Base-by-base conservation (phyloP, 2,113 vertebrate genomes). In the Sinocyclocheilus grahami region DNA sequence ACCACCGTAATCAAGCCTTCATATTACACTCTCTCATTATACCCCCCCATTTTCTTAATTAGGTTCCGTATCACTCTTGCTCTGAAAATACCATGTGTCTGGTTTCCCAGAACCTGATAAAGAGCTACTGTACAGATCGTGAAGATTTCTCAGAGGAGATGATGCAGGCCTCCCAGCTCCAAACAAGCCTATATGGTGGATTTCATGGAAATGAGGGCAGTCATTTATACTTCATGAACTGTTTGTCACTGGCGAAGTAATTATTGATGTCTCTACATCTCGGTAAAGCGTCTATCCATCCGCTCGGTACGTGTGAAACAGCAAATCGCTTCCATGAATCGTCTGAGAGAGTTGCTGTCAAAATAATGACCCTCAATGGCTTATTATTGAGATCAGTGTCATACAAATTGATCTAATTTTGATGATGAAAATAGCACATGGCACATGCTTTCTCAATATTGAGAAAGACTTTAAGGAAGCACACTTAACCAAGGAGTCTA, bases 191-290 rank as follows among this genome's bases (percentile, higher is more conserved):
- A 48, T 67, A 85, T 58, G 67, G 33, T 78, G 71, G 8, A 48
- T 71, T 39, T 84, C 78, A 71, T 84, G 27, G 71, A 86, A 88
- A 86, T 65, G 81, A 76, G 27, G 76, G 13, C 69, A 42, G 37
- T 86, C 14, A 42, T 75, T 48, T 60, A 74, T 80, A 78, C 60
- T 69, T 86, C 39, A 82, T 80, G 55, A 75, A 75, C 77, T 83
- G 79, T 79, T 74, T 83, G 79, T 83, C 67, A 63, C 30, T 76
- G 60, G 7, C 71, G 65, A 80, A 87, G 86, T 72, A 83, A 87
- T 86, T 77, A 83, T 82, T 58, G 60, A 58, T 87, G 86, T 85
- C 77, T 75, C 60, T 71, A 63, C 55, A 74, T 86, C 55, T 58
- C 58, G 20, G 30, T 39, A 18, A 69, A 77, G 74, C 71, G 9